Percentiles rank a stretch among this genome's conserved stretches.
Evolutionary conservation across 2,888 invertebrate species (phyloP).

Genomic region (Hirtodrosophila cameraria): DNA sequence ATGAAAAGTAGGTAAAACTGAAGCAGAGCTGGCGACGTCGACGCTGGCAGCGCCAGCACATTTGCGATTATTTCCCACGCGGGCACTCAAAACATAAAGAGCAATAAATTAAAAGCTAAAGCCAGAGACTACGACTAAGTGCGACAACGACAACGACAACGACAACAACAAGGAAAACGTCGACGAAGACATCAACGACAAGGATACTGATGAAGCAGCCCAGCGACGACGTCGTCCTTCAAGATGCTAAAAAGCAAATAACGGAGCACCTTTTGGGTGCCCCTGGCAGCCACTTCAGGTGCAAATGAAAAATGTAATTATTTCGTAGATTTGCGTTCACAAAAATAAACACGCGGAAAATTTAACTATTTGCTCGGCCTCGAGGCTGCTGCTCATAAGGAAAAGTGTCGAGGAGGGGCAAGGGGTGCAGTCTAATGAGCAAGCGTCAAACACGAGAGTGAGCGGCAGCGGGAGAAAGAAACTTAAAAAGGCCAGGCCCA

Average conservation of each 20-base stretch:
- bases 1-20: constrained; percentile 75
- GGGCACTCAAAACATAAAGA: constrained; percentile 80
- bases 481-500: constrained; percentile 71
- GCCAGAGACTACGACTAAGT: constrained; percentile 53
- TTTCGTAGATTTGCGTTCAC: constrained; percentile 74
- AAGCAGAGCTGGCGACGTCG: constrained; percentile 20
- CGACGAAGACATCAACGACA: constrained; percentile 31
- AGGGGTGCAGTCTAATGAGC: constrained; percentile 49
- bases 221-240: constrained; percentile 49
- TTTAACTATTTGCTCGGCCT: constrained; percentile 61
- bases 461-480: too few relatives aligned
- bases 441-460: constrained; percentile 25
- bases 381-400: too few relatives aligned
- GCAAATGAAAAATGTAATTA: constrained; percentile 81
- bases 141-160: constrained; percentile 34
- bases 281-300: constrained; percentile 71
- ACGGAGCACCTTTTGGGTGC: constrained; percentile 25
- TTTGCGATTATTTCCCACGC: constrained; percentile 81
- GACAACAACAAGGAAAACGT: constrained; percentile 13
- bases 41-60: constrained; percentile 47
- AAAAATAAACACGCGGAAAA: constrained; percentile 69
- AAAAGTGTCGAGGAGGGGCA: background rate
- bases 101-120: constrained; percentile 80
- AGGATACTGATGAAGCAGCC: constrained; percentile 35
- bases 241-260: constrained; percentile 61